Conservation (phyloP, 2,113 vertebrate species). For the Actenoides lindsayi region DNA sequence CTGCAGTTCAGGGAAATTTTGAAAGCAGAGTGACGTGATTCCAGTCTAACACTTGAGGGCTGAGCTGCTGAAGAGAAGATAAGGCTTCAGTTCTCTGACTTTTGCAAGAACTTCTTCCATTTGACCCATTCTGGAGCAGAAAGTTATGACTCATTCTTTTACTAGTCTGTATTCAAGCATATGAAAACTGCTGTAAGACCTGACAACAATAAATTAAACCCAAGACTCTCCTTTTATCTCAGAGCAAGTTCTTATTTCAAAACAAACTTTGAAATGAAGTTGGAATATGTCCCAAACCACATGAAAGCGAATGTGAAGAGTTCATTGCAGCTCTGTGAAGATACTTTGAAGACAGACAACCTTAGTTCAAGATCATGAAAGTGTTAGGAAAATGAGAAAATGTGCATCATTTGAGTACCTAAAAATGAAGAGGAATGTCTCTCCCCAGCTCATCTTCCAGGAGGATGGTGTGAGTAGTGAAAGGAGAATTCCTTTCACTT, state of each 20-base stretch:
- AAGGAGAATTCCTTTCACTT: neutral
- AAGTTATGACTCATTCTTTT: neutral
- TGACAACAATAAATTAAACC: neutral
- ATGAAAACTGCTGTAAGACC: neutral
- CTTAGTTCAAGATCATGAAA: neutral
- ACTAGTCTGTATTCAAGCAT: neutral
- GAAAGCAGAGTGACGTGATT: neutral
- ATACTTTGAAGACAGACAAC: neutral
- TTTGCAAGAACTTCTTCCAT: neutral
- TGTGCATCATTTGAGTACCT: neutral
- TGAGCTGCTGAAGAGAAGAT: neutral
- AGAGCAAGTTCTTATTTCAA: neutral
- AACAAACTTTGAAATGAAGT: neutral
- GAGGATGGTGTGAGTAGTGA: neutral
- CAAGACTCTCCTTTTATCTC: neutral
- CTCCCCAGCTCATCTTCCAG: neutral
- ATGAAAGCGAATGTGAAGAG: neutral
- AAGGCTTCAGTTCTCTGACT: neutral
- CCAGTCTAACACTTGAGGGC: neutral
- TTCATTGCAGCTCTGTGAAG: neutral
- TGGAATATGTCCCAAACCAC: conserved; percentile 20
- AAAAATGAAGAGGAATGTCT: neutral
- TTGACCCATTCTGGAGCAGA: neutral
- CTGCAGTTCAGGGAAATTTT: neutral
- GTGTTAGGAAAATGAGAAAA: neutral